Conservation (phyloP, 2,113 vertebrate genomes). For the Tinamus guttatus region DNA sequence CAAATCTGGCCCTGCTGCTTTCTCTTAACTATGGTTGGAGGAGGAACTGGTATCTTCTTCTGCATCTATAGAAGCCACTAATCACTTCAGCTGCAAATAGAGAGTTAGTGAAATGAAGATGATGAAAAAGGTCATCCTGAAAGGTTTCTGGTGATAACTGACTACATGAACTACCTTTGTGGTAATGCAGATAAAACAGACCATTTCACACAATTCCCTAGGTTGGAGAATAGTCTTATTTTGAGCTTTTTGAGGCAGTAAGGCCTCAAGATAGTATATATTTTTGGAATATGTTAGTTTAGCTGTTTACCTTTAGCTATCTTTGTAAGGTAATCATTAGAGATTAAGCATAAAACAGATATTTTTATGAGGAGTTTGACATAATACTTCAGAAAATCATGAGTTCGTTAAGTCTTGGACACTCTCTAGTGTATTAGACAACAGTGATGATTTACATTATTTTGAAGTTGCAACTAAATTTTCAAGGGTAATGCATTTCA, state of each 20-base stretch:
- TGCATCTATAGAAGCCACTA: background rate
- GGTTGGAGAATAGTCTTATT: background rate
- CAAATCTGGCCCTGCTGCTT: background rate
- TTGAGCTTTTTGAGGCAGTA: background rate
- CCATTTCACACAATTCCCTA: background rate
- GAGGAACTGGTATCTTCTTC: background rate
- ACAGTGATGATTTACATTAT: constrained; percentile 19
- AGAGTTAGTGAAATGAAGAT: background rate
- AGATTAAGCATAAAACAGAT: background rate
- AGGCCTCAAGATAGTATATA: background rate
- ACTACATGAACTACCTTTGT: background rate
- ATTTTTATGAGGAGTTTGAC: background rate
- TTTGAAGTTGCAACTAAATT: constrained; percentile 28
- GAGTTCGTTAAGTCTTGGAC: background rate
- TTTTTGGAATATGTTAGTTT: background rate
- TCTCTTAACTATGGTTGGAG: background rate
- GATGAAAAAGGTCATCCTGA: background rate
- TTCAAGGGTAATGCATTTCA: constrained; percentile 27
- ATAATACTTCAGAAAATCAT: background rate
- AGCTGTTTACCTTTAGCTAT: background rate
- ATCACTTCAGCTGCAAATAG: background rate
- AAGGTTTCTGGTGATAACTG: background rate
- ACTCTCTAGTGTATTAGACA: background rate
- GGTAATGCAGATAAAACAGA: background rate
- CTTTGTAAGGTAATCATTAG: background rate